phyloP scores from a whole-genome alignment of 1,140 invertebrate genomes.

The Zaprionus africanus region DNA sequence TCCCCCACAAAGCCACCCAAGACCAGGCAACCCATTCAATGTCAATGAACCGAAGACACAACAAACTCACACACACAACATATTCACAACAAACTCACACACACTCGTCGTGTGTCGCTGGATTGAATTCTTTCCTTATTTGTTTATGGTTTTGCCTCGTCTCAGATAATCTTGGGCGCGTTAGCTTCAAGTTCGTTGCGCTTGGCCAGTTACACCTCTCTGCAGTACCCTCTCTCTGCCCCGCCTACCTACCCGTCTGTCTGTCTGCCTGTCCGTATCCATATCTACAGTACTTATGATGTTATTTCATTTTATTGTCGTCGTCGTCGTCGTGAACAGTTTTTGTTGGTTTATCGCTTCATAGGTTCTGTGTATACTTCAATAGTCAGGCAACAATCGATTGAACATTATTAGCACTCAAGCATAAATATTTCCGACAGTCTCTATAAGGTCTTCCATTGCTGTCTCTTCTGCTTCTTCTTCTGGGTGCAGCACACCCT shows the following conservation, averaged over 20 bases:
- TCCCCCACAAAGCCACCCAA: constrained; percentile 35
- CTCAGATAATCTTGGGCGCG: constrained; percentile 79
- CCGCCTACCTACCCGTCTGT: neutral
- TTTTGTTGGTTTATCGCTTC: constrained; percentile 78
- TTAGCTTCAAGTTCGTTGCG: constrained; percentile 79
- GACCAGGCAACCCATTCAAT: constrained; percentile 64
- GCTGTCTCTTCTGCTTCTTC: constrained; percentile 13
- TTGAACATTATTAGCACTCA: constrained; percentile 81
- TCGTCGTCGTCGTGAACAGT: constrained; percentile 30
- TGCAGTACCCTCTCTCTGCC: neutral
- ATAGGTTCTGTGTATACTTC: constrained; percentile 60
- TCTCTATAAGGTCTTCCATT: constrained; percentile 27
- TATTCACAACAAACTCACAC: constrained; percentile 11
- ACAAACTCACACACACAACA: constrained; percentile 44
- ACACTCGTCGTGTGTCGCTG: constrained; percentile 41
- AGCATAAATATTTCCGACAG: constrained; percentile 74
- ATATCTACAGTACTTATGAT: constrained; percentile 69
- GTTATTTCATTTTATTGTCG: constrained; percentile 77
- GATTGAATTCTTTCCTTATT: constrained; percentile 78
- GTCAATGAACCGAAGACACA: constrained; percentile 73
- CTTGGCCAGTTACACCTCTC: constrained; percentile 57
- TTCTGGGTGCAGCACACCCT: constrained; percentile 36
- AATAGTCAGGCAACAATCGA: constrained; percentile 65
- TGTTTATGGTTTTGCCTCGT: constrained; percentile 75
- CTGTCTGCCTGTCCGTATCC: constrained; percentile 20